Base-by-base conservation (phyloP, 2,113 vertebrate genomes). In the Phrynocephalus versicolor region DNA sequence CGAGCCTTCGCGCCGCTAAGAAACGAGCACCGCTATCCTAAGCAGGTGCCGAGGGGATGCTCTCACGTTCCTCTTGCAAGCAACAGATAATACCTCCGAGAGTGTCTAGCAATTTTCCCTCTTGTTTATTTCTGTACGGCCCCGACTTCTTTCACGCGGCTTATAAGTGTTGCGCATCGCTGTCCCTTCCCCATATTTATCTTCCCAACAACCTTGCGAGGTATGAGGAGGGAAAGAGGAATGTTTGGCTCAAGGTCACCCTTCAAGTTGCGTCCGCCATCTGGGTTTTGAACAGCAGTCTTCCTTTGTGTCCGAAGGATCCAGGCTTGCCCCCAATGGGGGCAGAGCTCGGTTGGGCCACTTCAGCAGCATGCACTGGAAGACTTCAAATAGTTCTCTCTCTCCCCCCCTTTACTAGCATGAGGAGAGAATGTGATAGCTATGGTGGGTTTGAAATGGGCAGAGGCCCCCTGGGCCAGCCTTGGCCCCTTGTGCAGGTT, bases 1-100 rank as follows among this genome's bases (percentile, higher is more conserved):
- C 4, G 45, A 5, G 14, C 1, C 15, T 33, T 4, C 51, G 1
- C 4, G 30, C 39, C 15, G 41, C 64, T 15, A 33, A 15, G 7
- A 23, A 1, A 51, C 9, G 27, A 23, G 30, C 2, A 19, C 30
- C 21, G 21, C 2, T 1, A 14, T n/a, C 3, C 14, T 2, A 1
- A 35, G 57, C 23, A 15, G 77, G 57, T 4, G 21, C 33, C 3
- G 21, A 30, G 77, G 1, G 33, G 35, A 19, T 39, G 23, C 71
- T 5, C 9, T 27, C 5, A 51, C 45, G 5, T 51, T 51, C 45
- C 45, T 51, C 45, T 73, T 3, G 30, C 25, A 51, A 25, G 39
- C 23, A 30, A 55, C 19, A 0, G 18, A 18, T 7, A 13, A 9
- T 1, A 55, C 3, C 6, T 70, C n/a, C 27, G 45, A n/a, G 12